Percentiles rank a stretch among this genome's conserved stretches.
Evolutionary conservation across 2,888 invertebrate genomes (phyloP).

Genomic region (Parasteatoda lunata): DNA sequence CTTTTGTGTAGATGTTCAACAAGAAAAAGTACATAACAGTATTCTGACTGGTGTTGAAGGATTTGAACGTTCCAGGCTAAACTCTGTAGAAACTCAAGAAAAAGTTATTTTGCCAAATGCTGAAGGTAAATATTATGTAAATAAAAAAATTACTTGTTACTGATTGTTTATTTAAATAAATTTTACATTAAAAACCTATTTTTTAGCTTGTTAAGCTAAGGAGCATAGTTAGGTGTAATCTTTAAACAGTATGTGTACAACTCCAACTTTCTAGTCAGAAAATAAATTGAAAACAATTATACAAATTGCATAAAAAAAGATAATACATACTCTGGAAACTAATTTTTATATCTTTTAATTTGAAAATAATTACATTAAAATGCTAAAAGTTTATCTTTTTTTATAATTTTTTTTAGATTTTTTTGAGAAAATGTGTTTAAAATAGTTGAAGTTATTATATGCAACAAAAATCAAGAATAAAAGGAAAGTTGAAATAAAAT

Average conservation of each 20-base stretch:
- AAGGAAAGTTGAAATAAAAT: too few species aligned
- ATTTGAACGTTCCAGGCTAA: slow-evolving; percentile 61
- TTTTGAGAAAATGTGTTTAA: slow-evolving; percentile 1
- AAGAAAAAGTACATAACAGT: slow-evolving; percentile 66
- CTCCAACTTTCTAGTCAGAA: too few species aligned
- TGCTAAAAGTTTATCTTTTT: too few species aligned
- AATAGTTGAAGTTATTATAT: background rate
- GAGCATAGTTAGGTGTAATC: background rate
- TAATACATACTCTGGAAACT: too few species aligned
- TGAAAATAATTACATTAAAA: too few species aligned
- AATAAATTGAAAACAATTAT: too few species aligned
- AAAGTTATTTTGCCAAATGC: slow-evolving; percentile 67
- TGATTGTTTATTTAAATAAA: background rate
- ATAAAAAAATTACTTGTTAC: background rate
- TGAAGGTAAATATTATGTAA: slow-evolving; percentile 50
- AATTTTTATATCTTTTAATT: too few species aligned
- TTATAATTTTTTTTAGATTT: background rate
- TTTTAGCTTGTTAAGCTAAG: background rate
- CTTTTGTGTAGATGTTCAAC: slow-evolving; percentile 54
- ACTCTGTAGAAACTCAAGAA: slow-evolving; percentile 64
- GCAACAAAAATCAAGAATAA: too few species aligned
- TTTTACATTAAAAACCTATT: background rate
- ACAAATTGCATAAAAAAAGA: too few species aligned
- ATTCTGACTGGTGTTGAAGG: slow-evolving; percentile 64
- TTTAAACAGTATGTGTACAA: too few species aligned